Evolutionary conservation across 2,113 vertebrate genomes (phyloP), one percentile per base, ranked within the genome.

Genomic region (Triplophysa siluroides): DNA sequence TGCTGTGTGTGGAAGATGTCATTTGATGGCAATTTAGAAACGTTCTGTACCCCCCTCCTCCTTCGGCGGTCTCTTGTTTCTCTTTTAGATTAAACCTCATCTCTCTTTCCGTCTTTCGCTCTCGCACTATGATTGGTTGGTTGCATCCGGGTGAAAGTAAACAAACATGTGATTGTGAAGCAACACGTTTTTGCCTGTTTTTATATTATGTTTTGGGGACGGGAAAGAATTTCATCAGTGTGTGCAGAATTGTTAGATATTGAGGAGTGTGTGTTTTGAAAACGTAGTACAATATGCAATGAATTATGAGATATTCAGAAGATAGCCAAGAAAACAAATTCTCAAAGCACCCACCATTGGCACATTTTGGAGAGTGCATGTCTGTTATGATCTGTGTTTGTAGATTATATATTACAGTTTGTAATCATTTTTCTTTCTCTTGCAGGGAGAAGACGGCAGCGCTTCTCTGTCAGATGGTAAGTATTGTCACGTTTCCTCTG

Each of bases 391-490:
- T 3, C 54, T 47, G 9, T 26, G 45, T 75, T 16, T 26, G 2
- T 24, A 12, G 3, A 38, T 45, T 19, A 45, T 61, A 45, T 74
- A 74, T 10, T 76, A 10, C 19, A 23, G 2, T 43, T 29, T 41
- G 18, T 50, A n/a, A 76, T 62, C 2, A n/a, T 11, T 47, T 47
- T 1, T 76, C 56, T 4, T 61, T 85, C 45, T 64, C 69, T 88
- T 50, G 16, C 82, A 99, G 97, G 93, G 92, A 82, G 97, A 99
- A 84, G 96, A 98, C 88, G 95, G 95, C 81, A 91, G 92, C 86
- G 86, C 94, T 7, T 87, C 95, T 9, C 87, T 92, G 70, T 93
- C 94, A 47, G 96, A 98, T 89, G 96, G 95, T 91, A 90, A 97
- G 91, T 88, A 70, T 56, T 63, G 93, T 95, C 9, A 19, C 13